Evolutionary conservation across 1,140 invertebrate genomes (phyloP).

Genomic region (Ladona fulva): DNA sequence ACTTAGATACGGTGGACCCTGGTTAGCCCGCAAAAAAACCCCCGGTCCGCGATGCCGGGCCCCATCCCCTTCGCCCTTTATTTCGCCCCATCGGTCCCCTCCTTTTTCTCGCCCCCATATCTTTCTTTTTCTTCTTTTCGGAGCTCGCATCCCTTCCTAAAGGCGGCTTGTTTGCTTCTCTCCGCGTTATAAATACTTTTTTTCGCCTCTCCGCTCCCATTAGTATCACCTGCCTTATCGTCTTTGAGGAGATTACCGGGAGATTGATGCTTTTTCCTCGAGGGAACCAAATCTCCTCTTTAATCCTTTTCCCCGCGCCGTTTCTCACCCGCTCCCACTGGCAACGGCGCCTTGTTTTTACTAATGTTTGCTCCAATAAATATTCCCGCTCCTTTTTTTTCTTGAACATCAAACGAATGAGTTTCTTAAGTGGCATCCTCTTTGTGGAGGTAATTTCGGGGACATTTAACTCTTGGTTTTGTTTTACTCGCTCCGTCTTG

Average conservation of each 20-base stretch:
- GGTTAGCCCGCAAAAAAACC: no score
- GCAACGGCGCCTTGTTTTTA: not conserved
- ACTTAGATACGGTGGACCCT: no score
- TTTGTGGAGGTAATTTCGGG: no score
- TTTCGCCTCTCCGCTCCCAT: not conserved
- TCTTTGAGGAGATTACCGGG: not conserved
- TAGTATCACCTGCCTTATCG: conserved; percentile 4
- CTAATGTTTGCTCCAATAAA: not conserved
- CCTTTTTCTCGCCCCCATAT: not conserved
- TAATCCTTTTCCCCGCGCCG: not conserved
- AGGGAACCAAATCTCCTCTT: not conserved
- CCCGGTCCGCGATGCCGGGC: no score
- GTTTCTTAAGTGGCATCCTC: no score
- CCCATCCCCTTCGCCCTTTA: no score
- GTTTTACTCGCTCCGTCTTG: no score
- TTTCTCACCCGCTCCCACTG: not conserved
- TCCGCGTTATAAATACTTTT: not conserved
- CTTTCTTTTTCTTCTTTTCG: not conserved
- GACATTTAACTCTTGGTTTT: no score
- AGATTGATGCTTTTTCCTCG: not conserved
- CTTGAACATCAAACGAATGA: no score
- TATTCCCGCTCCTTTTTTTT: not conserved
- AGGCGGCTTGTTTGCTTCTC: not conserved
- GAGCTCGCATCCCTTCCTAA: not conserved
- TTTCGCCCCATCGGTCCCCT: not conserved